These are phyloP conservation scores for Heliconius hermathena DNA, from an alignment of 1,140 invertebrate species.

Conservation along the genomic window DNA sequence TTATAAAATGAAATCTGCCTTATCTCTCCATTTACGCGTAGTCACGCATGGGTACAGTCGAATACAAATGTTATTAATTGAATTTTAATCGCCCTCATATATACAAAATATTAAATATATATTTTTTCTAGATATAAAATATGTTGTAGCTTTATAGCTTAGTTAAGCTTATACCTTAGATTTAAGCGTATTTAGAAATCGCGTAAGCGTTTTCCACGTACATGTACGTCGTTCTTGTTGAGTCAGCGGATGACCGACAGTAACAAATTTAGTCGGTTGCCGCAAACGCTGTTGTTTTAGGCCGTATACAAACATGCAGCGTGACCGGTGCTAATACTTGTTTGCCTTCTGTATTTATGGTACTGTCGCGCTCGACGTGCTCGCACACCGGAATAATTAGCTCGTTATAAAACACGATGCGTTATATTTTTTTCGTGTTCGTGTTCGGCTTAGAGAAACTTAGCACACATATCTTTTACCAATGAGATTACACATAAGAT, in stretches of 20 bases:
- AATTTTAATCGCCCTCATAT: not conserved
- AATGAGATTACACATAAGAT: too few relatives aligned
- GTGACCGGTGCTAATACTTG: constrained; percentile 75
- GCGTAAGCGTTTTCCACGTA: constrained; percentile 21
- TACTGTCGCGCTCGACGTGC: constrained; percentile 56
- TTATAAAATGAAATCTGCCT: constrained; percentile 66
- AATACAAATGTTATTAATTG: constrained; percentile 39
- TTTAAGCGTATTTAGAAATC: not conserved
- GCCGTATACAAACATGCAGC: constrained; percentile 74
- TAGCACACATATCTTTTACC: not conserved
- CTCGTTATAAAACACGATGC: constrained; percentile 72
- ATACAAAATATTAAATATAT: not conserved
- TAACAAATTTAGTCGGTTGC: constrained; percentile 73
- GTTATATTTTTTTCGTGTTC: constrained; percentile 29
- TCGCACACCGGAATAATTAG: constrained; percentile 75
- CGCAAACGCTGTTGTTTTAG: constrained; percentile 81
- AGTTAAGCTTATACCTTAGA: not conserved
- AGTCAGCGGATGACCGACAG: constrained; percentile 74
- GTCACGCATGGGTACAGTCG: constrained; percentile 67
- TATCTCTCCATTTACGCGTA: constrained; percentile 64
- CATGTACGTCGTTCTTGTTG: constrained; percentile 53
- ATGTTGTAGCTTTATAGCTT: not conserved
- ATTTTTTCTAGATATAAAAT: not conserved
- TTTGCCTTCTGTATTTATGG: constrained; percentile 77
- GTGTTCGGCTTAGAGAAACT: too few relatives aligned